Percentiles rank a stretch among this genome's conserved stretches.
These are phyloP conservation scores for Drosophila pachea DNA, from an alignment of 1,140 invertebrate genomes.

Conservation along the genomic window DNA sequence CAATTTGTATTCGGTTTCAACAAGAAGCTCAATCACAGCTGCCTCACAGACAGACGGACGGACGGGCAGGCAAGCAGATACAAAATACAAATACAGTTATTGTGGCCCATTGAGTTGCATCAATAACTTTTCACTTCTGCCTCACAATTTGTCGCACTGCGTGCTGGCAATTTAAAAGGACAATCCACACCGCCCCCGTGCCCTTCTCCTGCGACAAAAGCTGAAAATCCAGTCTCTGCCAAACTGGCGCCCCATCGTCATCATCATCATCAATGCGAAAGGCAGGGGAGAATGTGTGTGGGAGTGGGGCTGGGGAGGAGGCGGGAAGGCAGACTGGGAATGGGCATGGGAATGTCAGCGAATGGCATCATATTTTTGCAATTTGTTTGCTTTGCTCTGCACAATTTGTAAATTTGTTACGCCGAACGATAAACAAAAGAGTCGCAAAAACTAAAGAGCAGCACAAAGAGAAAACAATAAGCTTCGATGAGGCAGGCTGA, in stretches of 20 bases:
- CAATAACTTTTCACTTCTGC: conserved; percentile 32
- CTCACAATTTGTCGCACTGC: conserved; percentile 32
- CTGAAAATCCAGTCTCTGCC: neutral
- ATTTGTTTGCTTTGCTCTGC: conserved; percentile 56
- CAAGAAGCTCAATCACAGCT: conserved; percentile 11
- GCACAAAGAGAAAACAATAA: conserved; percentile 47
- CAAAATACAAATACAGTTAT: conserved; percentile 26
- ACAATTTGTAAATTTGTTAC: conserved; percentile 70
- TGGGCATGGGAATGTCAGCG: conserved; percentile 13
- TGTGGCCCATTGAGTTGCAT: conserved; percentile 31
- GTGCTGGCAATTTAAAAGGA: conserved; percentile 24
- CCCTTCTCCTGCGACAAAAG: neutral
- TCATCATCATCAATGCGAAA: conserved; percentile 29
- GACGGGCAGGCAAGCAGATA: neutral
- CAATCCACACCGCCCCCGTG: conserved; percentile 1
- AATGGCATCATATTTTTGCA: conserved; percentile 62
- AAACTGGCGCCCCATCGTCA: conserved; percentile 30
- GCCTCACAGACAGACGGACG: neutral
- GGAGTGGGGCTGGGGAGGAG: no score
- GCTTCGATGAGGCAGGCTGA: conserved; percentile 28
- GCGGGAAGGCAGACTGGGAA: neutral
- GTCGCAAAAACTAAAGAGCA: conserved; percentile 34
- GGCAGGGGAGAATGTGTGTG: neutral
- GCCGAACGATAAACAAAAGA: conserved; percentile 45
- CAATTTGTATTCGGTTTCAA: conserved; percentile 10